Evolutionary conservation across 2,113 vertebrate genomes (phyloP).

Genomic region (Lanius collurio): DNA sequence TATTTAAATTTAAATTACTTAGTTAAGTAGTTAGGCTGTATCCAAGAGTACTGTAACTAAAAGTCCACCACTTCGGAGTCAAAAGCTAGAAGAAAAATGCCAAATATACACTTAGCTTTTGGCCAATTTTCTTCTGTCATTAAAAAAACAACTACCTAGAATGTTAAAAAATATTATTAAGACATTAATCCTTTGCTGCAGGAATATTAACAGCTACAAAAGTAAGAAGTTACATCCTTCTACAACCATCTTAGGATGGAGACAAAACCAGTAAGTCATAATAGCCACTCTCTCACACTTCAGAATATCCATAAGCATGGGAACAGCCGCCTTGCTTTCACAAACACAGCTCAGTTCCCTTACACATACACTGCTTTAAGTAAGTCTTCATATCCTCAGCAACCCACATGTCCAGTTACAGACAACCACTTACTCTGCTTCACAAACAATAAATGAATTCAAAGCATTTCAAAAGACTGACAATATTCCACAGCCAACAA

Average conservation of each 20-base stretch:
- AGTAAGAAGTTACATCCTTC: not conserved
- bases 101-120: not conserved
- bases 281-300: not conserved
- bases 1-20: not conserved
- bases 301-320: not conserved
- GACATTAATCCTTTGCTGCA: not conserved
- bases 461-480: not conserved
- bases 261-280: not conserved
- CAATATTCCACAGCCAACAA: not conserved
- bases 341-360: not conserved
- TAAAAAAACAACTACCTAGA: fast-evolving
- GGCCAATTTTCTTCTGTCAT: not conserved
- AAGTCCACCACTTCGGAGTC: not conserved
- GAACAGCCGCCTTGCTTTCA: not conserved
- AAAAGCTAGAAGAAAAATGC: not conserved
- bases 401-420: not conserved
- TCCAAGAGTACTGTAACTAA: not conserved
- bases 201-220: not conserved
- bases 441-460: not conserved
- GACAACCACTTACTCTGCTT: not conserved
- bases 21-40: not conserved
- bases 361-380: not conserved
- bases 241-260: not conserved
- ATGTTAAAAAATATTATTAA: not conserved
- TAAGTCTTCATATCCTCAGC: fast-evolving